Percentiles rank a stretch among this genome's conserved stretches.
Evolutionary conservation across 2,888 invertebrate species (phyloP).

Genomic region (Drosophila antonietae): DNA sequence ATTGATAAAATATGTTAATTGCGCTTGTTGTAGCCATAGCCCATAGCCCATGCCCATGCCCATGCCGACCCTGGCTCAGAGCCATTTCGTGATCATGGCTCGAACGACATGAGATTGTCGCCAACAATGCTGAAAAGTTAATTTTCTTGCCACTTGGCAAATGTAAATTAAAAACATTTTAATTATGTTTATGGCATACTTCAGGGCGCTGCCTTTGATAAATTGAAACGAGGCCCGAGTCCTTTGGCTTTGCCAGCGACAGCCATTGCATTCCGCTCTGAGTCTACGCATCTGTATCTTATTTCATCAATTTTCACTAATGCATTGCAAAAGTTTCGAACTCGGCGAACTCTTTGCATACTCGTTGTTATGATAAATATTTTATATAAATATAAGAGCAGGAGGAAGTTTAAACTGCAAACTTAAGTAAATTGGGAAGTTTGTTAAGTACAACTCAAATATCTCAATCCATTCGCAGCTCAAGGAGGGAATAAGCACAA

Average conservation of each 20-base stretch:
- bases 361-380: constrained; percentile 30
- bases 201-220: constrained; percentile 26
- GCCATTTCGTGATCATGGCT: constrained; percentile 1
- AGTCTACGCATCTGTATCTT: background rate
- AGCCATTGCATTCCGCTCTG: background rate
- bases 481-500: background rate
- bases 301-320: constrained; percentile 9
- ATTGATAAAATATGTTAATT: constrained; percentile 79
- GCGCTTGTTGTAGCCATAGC: constrained; percentile 54
- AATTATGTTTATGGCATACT: constrained; percentile 72
- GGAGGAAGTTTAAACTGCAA: background rate
- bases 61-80: constrained; percentile 14
- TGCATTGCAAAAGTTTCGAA: constrained; percentile 30
- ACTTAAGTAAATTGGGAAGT: constrained; percentile 11
- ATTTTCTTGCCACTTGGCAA: constrained; percentile 64
- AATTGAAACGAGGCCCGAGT: constrained; percentile 25
- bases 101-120: constrained; percentile 54
- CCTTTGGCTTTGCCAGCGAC: constrained; percentile 1
- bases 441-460: constrained; percentile 9
- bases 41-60: too few relatives aligned
- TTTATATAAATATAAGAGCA: constrained; percentile 30
- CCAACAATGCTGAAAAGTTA: constrained; percentile 75
- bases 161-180: constrained; percentile 70
- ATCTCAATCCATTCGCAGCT: background rate
- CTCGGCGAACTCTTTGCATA: constrained; percentile 14